Evolutionary conservation across 2,113 vertebrate species (phyloP).

Genomic region (Scopus umbretta): DNA sequence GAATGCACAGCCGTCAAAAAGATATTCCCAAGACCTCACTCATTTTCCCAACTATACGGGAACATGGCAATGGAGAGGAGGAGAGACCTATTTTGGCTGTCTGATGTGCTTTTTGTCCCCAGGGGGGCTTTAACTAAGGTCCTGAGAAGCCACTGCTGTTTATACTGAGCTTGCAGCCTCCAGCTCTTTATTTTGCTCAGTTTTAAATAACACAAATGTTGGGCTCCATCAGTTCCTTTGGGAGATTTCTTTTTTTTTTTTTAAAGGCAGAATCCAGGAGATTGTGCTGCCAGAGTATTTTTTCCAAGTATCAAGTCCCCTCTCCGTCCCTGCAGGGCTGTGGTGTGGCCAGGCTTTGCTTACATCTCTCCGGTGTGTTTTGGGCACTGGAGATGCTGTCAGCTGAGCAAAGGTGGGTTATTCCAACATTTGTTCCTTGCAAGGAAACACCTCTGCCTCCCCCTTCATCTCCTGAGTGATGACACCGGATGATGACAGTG

Average conservation of each 20-base stretch:
- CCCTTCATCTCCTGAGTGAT: not conserved
- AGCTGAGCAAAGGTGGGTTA: not conserved
- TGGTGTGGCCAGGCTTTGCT: not conserved
- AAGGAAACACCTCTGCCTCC: not conserved
- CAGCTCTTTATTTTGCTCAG: not conserved
- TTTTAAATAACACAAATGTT: not conserved
- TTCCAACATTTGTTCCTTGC: not conserved
- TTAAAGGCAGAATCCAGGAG: not conserved
- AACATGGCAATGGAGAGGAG: not conserved
- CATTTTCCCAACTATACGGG: not conserved
- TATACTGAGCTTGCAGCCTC: not conserved
- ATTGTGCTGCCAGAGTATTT: not conserved
- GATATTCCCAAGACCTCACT: not conserved
- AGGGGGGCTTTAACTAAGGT: not conserved
- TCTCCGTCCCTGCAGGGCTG: not conserved
- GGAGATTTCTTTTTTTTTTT: not conserved
- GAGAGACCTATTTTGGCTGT: not conserved
- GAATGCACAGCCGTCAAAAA: not conserved
- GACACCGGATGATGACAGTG: accelerated
- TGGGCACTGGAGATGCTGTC: not conserved
- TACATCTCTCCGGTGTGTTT: not conserved
- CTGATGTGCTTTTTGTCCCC: not conserved
- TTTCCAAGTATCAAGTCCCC: not conserved
- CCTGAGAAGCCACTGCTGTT: not conserved
- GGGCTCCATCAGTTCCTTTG: not conserved